Percentiles rank a stretch among this genome's conserved stretches.
phyloP scores from a whole-genome alignment of 1,140 invertebrate genomes.

The Ptiloglossa arizonensis region DNA sequence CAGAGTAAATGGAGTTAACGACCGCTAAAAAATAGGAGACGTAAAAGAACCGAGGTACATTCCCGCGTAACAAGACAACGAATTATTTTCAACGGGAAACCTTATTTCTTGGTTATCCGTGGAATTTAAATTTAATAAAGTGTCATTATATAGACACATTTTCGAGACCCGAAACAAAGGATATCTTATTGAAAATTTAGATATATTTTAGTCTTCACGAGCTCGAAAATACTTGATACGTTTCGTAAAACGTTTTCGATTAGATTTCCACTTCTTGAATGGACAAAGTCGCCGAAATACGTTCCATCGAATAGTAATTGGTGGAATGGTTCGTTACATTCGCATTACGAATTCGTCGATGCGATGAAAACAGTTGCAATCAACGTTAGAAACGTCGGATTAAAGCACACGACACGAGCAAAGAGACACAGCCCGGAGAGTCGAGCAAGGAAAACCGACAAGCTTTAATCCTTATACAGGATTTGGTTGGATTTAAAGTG shows the following conservation, averaged over 20 bases:
- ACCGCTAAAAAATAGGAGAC: conserved; percentile 29
- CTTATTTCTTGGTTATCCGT: too few species aligned
- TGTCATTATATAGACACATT: too few species aligned
- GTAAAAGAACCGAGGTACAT: neutral
- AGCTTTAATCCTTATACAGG: conserved; percentile 22
- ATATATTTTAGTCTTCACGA: too few species aligned
- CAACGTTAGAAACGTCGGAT: conserved; percentile 34
- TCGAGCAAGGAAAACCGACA: neutral
- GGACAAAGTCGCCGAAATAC: neutral
- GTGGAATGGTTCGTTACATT: conserved; percentile 15
- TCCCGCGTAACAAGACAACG: conserved; percentile 4
- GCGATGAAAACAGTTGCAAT: conserved; percentile 19
- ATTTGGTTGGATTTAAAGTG: conserved; percentile 42
- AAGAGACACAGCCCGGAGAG: neutral
- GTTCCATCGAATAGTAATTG: conserved; percentile 12
- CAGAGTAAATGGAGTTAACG: conserved; percentile 50
- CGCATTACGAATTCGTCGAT: conserved; percentile 11
- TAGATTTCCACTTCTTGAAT: neutral
- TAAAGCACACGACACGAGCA: conserved; percentile 29
- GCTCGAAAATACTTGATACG: too few species aligned
- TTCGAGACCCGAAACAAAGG: too few species aligned
- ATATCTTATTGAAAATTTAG: too few species aligned
- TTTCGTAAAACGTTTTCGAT: neutral
- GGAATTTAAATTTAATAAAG: too few species aligned
- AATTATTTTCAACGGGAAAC: neutral